Base-by-base conservation (phyloP, 2,113 vertebrate genomes). In the Podarcis cretensis region DNA sequence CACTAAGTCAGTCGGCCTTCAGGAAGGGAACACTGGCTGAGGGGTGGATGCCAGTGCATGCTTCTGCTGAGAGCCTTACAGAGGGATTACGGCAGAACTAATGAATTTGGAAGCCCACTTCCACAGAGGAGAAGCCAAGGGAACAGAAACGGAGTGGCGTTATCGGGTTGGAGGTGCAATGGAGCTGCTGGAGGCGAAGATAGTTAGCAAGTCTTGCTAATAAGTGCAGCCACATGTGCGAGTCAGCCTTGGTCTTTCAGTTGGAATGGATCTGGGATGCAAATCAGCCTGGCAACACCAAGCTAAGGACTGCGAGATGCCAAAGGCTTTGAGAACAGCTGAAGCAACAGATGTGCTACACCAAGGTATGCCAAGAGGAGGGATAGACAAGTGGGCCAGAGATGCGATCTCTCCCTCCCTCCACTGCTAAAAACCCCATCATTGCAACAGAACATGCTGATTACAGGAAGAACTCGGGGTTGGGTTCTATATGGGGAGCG, bases 341-440 rank as follows among this genome's bases (percentile, higher is more conserved):
- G 93, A 93, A 95, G 82, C 83, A 94, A 94, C 94, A 96, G 94
- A 95, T 96, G 96, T 89, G 79, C 86, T 93, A 87, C 89, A 92
- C 93, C 93, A 94, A 91, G 91, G 89, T 89, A 83, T 77, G 92
- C 94, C 92, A 96, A 86, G 88, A 89, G 81, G 30, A 69, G 83
- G 91, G 65, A 87, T 20, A 92, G 63, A 76, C 37, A 66, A 94
- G 92, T 3, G 48, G 25, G 65, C 77, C 75, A 54, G 59, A 89
- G 91, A 48, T 74, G 74, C 2, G 4, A 32, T 74, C 73, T 7
- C 76, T 82, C 66, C 83, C 89, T 80, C 85, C 10, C 86, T 54
- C 48, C 48, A 12, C 48, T 54, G 48, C 48, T 54, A 54, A 10
- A 10, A 21, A 66, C 87, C 20, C 85, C 27, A 74, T 81, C 90